Base-by-base conservation (phyloP, 2,797 vertebrate species). In the Lepidocolaptes lacrymiger region DNA sequence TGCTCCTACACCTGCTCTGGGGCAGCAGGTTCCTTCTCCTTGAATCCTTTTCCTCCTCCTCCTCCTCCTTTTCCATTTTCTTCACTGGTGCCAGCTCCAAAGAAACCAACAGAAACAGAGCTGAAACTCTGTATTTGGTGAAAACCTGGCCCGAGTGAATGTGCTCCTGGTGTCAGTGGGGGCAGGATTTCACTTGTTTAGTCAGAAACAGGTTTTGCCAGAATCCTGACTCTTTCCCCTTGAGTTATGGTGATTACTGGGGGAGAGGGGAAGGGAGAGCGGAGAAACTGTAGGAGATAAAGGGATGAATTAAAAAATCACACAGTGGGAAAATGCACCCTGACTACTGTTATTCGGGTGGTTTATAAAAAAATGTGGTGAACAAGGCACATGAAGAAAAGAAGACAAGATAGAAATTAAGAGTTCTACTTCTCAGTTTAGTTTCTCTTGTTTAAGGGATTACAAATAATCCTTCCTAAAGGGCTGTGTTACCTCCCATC, bases 141-240 rank as follows among this genome's bases (percentile, higher is more conserved):
- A 80, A 93, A 52, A 61, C 51, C 64, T 10, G 48, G 58, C 51
- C 66, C 37, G 56, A 26, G 6, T 4, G 34, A 84, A 78, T 1
- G 27, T 56, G 37, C 36, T 48, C 32, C 19, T 26, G 44, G 82
- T 68, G 93, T 68, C 82, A 63, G 62, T 7, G 79, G 55, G 91
- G 89, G 85, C 95, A 94, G 88, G 81, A 91, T 77, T 92, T 95
- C 89, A 94, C 91, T 96, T 91, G 94, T 26, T 91, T 15, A 76
- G 58, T 43, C 69, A 54, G 82, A 84, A 95, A 94, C 95, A 93
- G 95, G 89, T 94, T 96, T 95, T 91, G 87, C 92, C 76, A 92
- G 95, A 92, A 96, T 85, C 62, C 73, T 75, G 75, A 44, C 72
- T 86, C 85, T 85, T 93, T 92, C 56, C 87, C 93, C 86, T 83